Evolutionary conservation across 2,113 vertebrate genomes (phyloP).

Genomic region (Ailurus styani): DNA sequence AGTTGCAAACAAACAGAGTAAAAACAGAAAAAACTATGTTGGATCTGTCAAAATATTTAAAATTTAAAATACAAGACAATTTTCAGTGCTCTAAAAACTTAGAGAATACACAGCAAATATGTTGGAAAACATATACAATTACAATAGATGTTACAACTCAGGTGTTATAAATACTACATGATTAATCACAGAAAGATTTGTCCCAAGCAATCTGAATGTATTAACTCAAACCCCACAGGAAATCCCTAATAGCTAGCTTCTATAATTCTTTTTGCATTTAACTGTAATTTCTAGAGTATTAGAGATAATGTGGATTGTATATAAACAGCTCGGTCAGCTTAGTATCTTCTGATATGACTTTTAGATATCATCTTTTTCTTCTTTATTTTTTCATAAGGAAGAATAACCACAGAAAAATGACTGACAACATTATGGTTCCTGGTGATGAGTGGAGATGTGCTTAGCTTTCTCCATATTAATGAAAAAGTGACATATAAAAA

Average conservation of each 20-base stretch:
- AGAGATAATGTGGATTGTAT: background rate
- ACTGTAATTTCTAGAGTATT: background rate
- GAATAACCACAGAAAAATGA: background rate
- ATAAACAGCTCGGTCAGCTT: background rate
- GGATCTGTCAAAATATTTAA: background rate
- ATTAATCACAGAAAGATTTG: background rate
- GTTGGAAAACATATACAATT: background rate
- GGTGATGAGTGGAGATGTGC: background rate
- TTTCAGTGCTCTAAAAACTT: background rate
- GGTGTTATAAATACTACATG: background rate
- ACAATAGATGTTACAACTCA: background rate
- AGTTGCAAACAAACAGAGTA: background rate
- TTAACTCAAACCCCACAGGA: background rate
- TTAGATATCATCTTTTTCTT: background rate
- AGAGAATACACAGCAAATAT: background rate
- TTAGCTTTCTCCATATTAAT: background rate
- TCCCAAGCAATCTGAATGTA: background rate
- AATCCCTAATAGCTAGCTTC: background rate
- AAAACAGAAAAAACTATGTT: background rate
- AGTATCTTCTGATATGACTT: background rate
- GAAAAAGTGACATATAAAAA: conserved; percentile 50
- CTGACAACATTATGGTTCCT: background rate
- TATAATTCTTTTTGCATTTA: background rate
- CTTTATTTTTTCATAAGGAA: background rate
- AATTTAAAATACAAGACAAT: background rate